These are phyloP conservation scores for Aphrocallistes beatrix DNA, from an alignment of 37 sponge, comb jelly and placozoan species.

Conservation along the genomic window DNA sequence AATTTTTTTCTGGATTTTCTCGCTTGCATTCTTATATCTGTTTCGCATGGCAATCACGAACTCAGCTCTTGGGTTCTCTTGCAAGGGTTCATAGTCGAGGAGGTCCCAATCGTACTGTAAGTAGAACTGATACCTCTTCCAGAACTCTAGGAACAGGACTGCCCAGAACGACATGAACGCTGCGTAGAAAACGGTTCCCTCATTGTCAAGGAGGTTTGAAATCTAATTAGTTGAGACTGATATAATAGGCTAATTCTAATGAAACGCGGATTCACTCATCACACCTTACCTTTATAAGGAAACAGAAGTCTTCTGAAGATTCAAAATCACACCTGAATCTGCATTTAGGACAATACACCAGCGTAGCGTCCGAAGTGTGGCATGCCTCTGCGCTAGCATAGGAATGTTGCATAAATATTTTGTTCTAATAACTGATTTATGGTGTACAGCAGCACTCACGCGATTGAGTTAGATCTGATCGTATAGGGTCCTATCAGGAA, in stretches of 20 bases:
- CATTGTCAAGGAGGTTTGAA: slow-evolving; percentile 75
- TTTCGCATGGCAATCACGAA: slow-evolving; percentile 16
- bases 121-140: slow-evolving; percentile 81
- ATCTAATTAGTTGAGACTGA: neutral
- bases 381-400: neutral
- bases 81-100: slow-evolving; percentile 68
- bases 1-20: neutral
- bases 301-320: neutral
- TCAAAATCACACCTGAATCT: neutral
- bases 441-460: neutral
- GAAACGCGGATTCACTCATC: too few species aligned
- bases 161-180: slow-evolving; percentile 88
- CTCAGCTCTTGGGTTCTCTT: slow-evolving; percentile 11
- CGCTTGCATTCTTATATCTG: neutral
- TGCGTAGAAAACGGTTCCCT: slow-evolving; percentile 88
- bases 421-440: neutral
- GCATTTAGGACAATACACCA: neutral
- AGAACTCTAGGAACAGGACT: slow-evolving; percentile 93
- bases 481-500: slow-evolving; percentile 18
- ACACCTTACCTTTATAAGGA: neutral
- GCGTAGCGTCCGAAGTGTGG: neutral
- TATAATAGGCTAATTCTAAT: too few species aligned
- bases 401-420: neutral
- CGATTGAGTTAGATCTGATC: neutral
- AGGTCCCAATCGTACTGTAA: slow-evolving; percentile 93